Evolutionary conservation across 2,888 invertebrate genomes (phyloP), one percentile per base, ranked within the genome.

Genomic region (Heliconius cydno): DNA sequence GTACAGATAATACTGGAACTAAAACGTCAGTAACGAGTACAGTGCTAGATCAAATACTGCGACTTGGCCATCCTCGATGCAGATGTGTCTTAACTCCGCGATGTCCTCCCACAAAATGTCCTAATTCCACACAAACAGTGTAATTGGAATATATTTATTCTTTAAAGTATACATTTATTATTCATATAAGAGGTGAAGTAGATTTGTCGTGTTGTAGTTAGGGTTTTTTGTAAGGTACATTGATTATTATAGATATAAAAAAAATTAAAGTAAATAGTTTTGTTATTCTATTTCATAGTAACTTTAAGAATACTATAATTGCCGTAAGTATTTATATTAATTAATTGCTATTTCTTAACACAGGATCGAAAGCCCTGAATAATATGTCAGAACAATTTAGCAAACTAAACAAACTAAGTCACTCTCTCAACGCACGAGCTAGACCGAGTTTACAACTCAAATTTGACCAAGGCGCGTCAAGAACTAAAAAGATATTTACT

Each of bases 341-440:
- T 76, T 65, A 67, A 22, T 34, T 38, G 9, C 0, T 19, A 25
- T 52, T 22, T 25, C 60, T 38, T 66, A 80, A 79, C 88, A 28
- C 89, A 97, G 98, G 98, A 86, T 97, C 97, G 13, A 98, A 98
- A 94, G 98, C 98, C 73, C 92, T 98, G 80, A 97, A 96, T 82
- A 98, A 98, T 89, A 97, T 98, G 95, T 96, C 97, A 0, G 98
- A 98, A 84, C 98, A 98, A 88, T 97, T 98, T 91, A 98, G 97
- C 80, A 98, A 98, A 90, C 91, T 98, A 65, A 97, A 97, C 88
- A 97, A 97, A 86, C 93, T 97, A 63, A 95, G 97, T 79, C 96
- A 96, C 84, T 96, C 96, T 38, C 95, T 97, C 71, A 96, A 96
- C 85, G 94, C 96, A 0, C 90, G 96, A 91, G 86, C 96, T 85